These are phyloP conservation scores for Scolopax rusticola DNA, from an alignment of 2,797 vertebrate genomes.

Conservation along the genomic window DNA sequence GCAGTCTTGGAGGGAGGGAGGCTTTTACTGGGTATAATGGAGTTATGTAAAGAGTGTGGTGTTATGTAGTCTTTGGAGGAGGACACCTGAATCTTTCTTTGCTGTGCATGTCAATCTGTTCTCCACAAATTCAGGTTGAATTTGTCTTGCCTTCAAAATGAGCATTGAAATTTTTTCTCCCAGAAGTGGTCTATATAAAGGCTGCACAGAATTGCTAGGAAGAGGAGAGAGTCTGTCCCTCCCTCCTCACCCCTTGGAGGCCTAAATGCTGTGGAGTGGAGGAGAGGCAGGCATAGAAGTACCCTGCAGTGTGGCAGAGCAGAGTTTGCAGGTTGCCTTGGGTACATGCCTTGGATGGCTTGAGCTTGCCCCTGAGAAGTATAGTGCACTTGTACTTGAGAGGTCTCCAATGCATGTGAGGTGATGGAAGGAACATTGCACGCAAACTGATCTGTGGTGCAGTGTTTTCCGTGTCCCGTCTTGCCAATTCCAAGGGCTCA, in stretches of 20 bases:
- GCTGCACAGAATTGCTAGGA: background rate
- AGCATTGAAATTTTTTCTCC: background rate
- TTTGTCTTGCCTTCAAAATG: background rate
- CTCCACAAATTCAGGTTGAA: background rate
- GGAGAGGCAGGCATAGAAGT: background rate
- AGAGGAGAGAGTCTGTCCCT: background rate
- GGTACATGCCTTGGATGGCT: background rate
- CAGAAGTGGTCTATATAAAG: background rate
- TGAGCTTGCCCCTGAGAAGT: background rate
- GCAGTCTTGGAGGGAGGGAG: background rate
- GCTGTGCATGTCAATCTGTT: background rate
- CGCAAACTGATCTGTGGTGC: conserved; percentile 31
- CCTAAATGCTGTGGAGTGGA: background rate
- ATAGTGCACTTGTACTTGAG: background rate
- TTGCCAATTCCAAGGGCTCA: conserved; percentile 28
- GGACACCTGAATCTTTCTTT: background rate
- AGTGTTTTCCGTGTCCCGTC: background rate
- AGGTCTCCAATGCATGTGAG: background rate
- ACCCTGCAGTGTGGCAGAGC: background rate
- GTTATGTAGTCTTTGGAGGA: background rate
- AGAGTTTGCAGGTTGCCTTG: background rate
- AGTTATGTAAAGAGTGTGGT: background rate
- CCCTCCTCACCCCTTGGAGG: background rate
- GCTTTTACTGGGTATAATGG: background rate
- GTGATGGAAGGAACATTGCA: background rate